Base-by-base conservation (phyloP, 2,888 invertebrate genomes). In the Acleris laterana region DNA sequence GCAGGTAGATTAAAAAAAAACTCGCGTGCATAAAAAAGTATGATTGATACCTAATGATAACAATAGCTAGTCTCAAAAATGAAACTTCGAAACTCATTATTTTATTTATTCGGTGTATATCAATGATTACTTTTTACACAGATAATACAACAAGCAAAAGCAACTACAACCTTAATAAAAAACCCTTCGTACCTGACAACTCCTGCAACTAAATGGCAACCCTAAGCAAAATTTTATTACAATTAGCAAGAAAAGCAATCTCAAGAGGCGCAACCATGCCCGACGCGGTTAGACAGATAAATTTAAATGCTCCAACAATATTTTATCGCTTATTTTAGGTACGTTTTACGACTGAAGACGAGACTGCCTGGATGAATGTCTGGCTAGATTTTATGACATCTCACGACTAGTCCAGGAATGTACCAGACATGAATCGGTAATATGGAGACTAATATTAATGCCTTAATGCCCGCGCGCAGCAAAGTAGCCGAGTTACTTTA, bases 301-400 rank as follows among this genome's bases (percentile, higher is more conserved):
- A 90, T 91, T 89, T 89, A 90, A 90, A 90, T 90, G 89, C 85
- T 76, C 85, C 83, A 88, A 90, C 90, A 88, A 90, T 91, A 91
- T 92, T 92, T 92, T 90, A 92, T 90, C 80, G 85, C 84, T 89
- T 91, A 91, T 91, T 90, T 90, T 88, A 90, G 89, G 82, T 85
- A 85, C 86, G 84, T 86, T 92, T 92, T 91, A 92, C 89, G 92
- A 90, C 81, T 73, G 75, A 76, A 88, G 90, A 89, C 90, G 90
- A 76, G 86, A 78, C 79, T 72, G 78, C 76, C 76, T 80, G 85
- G 84, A 80, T 83, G 83, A 78, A 79, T 83, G 87, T 88, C 90
- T 88, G 88, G 83, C 87, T 87, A 88, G 87, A 85, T 88, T 90
- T 90, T 90, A 90, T 82, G 82, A 75, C 74, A 76, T 76, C 79